Conservation (phyloP, 2,113 vertebrate species). For the Stictonetta naevosa region DNA sequence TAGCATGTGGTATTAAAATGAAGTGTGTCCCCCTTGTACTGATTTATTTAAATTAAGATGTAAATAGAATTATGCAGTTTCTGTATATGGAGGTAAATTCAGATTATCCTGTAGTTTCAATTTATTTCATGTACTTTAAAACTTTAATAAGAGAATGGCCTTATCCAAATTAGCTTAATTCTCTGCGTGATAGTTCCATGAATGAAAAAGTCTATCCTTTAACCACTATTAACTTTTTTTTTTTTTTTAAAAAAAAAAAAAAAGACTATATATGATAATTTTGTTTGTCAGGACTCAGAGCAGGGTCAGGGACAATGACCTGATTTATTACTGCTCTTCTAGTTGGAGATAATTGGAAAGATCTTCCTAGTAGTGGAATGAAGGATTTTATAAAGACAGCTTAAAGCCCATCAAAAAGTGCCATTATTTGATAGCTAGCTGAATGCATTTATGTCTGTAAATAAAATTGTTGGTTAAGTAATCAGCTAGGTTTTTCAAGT, state of each 20-base stretch:
- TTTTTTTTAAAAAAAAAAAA: neutral
- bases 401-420: neutral
- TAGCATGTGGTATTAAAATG: neutral
- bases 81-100: neutral
- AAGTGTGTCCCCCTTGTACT: neutral
- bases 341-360: neutral
- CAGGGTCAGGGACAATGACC: neutral
- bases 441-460: neutral
- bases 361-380: neutral
- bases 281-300: neutral
- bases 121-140: neutral
- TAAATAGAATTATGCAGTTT: neutral
- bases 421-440: neutral
- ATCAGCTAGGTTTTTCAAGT: neutral
- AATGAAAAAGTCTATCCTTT: neutral
- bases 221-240: neutral
- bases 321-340: neutral
- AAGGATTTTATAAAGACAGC: neutral
- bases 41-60: neutral
- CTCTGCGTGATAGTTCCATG: neutral
- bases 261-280: neutral
- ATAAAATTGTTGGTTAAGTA: neutral
- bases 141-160: neutral
- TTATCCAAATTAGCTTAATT: neutral
- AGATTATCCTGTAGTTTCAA: neutral